A percentile compares a stretch with the other conserved stretches of the same genome.
Evolutionary conservation across 2,797 vertebrate genomes (phyloP).

Genomic region (Phyllotis vaccarum): DNA sequence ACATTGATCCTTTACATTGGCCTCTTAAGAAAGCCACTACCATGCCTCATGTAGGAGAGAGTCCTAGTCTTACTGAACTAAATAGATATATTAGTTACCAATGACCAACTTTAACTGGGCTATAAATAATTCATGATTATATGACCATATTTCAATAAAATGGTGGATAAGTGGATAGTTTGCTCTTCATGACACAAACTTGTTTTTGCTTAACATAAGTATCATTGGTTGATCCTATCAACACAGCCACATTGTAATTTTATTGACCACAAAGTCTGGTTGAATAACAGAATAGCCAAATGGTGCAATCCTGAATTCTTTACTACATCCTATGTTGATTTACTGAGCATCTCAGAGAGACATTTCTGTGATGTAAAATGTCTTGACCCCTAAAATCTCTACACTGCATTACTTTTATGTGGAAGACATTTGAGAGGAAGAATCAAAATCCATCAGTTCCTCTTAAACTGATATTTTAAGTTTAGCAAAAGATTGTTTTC

Average conservation of each 20-base stretch:
- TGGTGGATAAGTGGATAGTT: not conserved
- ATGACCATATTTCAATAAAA: not conserved
- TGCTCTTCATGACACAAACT: not conserved
- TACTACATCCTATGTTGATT: not conserved
- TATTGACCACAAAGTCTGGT: not conserved
- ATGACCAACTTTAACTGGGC: not conserved
- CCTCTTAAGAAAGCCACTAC: not conserved
- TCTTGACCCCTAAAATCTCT: not conserved
- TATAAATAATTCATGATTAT: not conserved
- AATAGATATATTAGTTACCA: not conserved
- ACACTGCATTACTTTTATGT: not conserved
- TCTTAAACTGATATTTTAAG: not conserved
- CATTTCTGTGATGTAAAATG: not conserved
- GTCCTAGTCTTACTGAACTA: not conserved
- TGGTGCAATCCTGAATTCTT: not conserved
- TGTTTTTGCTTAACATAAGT: not conserved
- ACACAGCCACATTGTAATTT: not conserved
- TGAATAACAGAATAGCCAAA: not conserved
- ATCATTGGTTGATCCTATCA: not conserved
- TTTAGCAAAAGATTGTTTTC: constrained; percentile 14
- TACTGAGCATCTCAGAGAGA: not conserved
- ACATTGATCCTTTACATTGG: not conserved
- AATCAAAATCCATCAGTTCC: not conserved
- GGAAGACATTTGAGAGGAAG: not conserved
- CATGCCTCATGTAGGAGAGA: not conserved